Percentiles rank a stretch among this genome's conserved stretches.
Conservation (phyloP, 2,888 invertebrate species). For the Cephus spinipes region DNA sequence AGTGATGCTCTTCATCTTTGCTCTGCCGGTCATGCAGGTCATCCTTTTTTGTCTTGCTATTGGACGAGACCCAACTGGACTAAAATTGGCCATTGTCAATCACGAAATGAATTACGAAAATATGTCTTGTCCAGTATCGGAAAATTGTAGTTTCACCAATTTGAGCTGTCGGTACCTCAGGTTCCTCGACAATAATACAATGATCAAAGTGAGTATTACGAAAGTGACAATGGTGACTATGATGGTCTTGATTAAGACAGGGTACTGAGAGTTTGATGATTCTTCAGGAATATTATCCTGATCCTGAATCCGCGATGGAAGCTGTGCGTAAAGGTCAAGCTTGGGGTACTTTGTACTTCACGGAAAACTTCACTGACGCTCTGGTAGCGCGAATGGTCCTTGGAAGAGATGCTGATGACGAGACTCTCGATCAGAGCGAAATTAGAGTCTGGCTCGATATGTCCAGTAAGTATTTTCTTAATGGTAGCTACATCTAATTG, state of each 20-base stretch:
- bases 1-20: slow-evolving; percentile 94
- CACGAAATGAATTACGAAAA: slow-evolving; percentile 71
- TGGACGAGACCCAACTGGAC: slow-evolving; percentile 86
- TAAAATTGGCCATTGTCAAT: slow-evolving; percentile 84
- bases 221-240: neutral
- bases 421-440: slow-evolving; percentile 88
- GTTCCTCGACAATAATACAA: slow-evolving; percentile 79
- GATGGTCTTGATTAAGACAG: too few relatives aligned
- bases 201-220: slow-evolving; percentile 70
- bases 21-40: slow-evolving; percentile 93
- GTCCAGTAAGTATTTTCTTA: slow-evolving; percentile 75
- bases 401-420: slow-evolving; percentile 86
- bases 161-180: slow-evolving; percentile 86
- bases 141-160: slow-evolving; percentile 78
- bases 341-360: slow-evolving; percentile 91
- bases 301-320: slow-evolving; percentile 75
- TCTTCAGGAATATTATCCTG: slow-evolving; percentile 72
- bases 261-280: neutral
- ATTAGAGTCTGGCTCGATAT: slow-evolving; percentile 92
- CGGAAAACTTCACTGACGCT: slow-evolving; percentile 90
- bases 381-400: slow-evolving; percentile 84
- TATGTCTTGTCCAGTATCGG: slow-evolving; percentile 68
- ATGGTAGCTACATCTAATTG: too few relatives aligned
- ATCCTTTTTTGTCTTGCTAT: slow-evolving; percentile 94
- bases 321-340: slow-evolving; percentile 83